Conservation (phyloP, 1,140 invertebrate species). For the Triops longicaudatus region DNA sequence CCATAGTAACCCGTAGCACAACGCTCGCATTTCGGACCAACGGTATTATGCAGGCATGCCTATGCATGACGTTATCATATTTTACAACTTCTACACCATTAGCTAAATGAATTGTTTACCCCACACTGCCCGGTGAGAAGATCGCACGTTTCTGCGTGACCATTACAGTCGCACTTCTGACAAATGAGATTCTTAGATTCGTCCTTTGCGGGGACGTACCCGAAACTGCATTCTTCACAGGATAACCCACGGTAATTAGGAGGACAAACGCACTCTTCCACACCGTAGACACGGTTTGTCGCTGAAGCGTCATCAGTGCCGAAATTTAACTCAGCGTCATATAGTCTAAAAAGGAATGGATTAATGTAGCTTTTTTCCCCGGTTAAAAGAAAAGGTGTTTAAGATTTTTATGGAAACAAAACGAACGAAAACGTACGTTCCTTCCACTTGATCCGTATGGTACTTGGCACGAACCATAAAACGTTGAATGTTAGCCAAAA, state of each 20-base stretch:
- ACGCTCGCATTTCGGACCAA: slow-evolving; percentile 66
- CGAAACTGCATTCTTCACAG: slow-evolving; percentile 74
- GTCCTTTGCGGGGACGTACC: slow-evolving; percentile 57
- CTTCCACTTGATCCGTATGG: slow-evolving; percentile 89
- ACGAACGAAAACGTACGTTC: slow-evolving; percentile 45
- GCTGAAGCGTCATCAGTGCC: slow-evolving; percentile 38
- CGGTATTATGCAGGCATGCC: slow-evolving; percentile 60
- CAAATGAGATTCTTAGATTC: slow-evolving; percentile 35
- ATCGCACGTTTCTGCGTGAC: slow-evolving; percentile 75
- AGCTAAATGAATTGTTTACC: slow-evolving; percentile 43
- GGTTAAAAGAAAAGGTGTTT: too few relatives aligned
- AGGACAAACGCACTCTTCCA: slow-evolving; percentile 51
- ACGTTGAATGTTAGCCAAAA: slow-evolving; percentile 67
- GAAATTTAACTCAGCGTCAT: slow-evolving; percentile 42
- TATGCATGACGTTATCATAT: slow-evolving; percentile 34
- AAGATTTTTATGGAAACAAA: slow-evolving; percentile 12
- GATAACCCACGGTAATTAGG: slow-evolving; percentile 64
- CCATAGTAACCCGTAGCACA: slow-evolving; percentile 88
- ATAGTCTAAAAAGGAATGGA: slow-evolving; percentile 38
- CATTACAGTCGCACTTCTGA: slow-evolving; percentile 76
- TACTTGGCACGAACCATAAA: slow-evolving; percentile 82
- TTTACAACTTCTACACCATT: not conserved
- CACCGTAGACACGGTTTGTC: slow-evolving; percentile 36
- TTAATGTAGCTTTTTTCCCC: not conserved
- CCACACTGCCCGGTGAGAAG: slow-evolving; percentile 64